Evolutionary conservation across 1,140 invertebrate species (phyloP), one percentile per base, ranked within the genome.

Genomic region (Anoplolepis gracilipes): DNA sequence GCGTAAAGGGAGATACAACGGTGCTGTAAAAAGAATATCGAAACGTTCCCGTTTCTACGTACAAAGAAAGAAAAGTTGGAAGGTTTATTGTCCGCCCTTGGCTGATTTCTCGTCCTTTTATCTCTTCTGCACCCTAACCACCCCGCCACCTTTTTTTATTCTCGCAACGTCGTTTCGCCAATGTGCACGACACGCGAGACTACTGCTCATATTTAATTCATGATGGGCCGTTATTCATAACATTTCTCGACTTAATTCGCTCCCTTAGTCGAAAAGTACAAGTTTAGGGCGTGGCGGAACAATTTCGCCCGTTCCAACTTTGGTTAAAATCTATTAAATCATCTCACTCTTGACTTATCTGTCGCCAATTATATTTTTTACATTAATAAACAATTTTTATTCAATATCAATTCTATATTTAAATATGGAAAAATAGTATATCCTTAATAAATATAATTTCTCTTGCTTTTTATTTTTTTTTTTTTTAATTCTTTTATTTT

Each of bases 151-250:
- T 10, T 46, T 76, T 76, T 84, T 82, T 33, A 73, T 57, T 49
- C 22, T 61, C 42, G 25, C 25, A 33, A 82, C 11, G 39, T 28
- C 30, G 16, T 28, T 22, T n/a, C 42, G 57, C 10, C 39, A 19
- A 36, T 64, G 70, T 62, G 64, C 70, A 64, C 57, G 42, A 76
- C 42, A 76, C 19, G n/a, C n/a, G 55, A 53, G 28, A 46, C 59
- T 16, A n/a, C 22, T 33, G 11, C 22, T 87, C 59, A 87, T 87
- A 85, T 85, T 87, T 85, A 85, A 87, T 85, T 87, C 84, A 87
- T 87, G 61, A 65, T 75, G 5, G 30, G 33, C 39, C 13, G 55
- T 61, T 70, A 46, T 75, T 75, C 69, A 84, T 84, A 84, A 75
- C 39, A 84, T 46, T 75, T 36, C 69, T 46, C 36, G 13, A 25